Conservation (phyloP, 2,797 vertebrate species). For the Poecile montanus region DNA sequence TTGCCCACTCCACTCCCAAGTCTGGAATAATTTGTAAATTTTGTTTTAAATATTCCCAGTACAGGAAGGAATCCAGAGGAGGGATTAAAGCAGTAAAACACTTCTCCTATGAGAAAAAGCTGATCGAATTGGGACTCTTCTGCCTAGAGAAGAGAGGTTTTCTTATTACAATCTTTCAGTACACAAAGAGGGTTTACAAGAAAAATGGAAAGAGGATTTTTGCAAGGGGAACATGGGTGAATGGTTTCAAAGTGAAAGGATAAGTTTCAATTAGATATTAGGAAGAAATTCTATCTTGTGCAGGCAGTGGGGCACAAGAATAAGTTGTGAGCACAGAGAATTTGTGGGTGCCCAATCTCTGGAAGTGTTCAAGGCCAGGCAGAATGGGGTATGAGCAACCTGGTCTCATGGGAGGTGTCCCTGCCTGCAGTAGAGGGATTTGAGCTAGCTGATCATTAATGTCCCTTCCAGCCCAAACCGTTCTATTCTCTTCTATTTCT, state of each 20-base stretch:
- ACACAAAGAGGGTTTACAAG: rapidly evolving
- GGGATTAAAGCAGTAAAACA: not conserved
- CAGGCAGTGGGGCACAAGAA: not conserved
- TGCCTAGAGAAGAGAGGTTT: not conserved
- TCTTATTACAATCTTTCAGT: not conserved
- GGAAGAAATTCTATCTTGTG: not conserved
- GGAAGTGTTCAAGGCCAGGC: not conserved
- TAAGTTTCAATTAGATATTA: not conserved
- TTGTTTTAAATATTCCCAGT: not conserved
- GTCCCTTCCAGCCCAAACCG: not conserved
- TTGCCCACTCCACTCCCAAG: too few relatives aligned
- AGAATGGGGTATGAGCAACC: not conserved
- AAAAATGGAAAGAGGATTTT: not conserved
- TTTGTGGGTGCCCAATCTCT: not conserved
- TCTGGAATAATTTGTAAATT: not conserved
- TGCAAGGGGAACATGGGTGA: not conserved
- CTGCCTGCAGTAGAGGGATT: not conserved
- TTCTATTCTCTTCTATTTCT: not conserved
- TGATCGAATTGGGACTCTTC: not conserved
- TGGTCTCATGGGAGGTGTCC: too few relatives aligned
- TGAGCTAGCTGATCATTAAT: not conserved
- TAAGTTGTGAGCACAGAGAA: not conserved
- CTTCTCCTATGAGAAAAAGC: not conserved
- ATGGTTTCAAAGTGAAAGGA: not conserved
- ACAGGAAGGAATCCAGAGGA: not conserved